Evolutionary conservation across 2,888 invertebrate species (phyloP).

Genomic region (Drosophila limbata): DNA sequence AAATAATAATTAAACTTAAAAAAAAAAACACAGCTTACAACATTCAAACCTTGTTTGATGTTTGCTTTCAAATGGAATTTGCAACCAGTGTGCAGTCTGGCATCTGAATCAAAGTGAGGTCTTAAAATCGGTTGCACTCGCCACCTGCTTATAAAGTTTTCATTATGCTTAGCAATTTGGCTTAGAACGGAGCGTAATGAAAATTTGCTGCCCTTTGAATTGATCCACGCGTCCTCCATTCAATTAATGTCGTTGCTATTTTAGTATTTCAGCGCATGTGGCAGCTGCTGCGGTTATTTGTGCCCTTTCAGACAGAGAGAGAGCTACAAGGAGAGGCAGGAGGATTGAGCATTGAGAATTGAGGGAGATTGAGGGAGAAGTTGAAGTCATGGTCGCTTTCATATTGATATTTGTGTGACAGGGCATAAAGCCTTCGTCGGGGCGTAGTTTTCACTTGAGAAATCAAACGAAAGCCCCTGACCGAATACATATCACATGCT

Average conservation of each 20-base stretch:
- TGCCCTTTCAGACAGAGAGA: conserved; percentile 16
- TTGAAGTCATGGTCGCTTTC: conserved; percentile 32
- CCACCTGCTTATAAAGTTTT: conserved; percentile 21
- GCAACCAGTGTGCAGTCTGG: conserved; percentile 1
- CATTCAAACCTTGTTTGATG: not conserved
- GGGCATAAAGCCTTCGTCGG: conserved; percentile 43
- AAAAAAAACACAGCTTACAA: not conserved
- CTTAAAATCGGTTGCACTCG: conserved; percentile 2
- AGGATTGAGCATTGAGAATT: not conserved
- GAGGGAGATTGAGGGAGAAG: not conserved
- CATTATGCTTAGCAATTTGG: conserved; percentile 44
- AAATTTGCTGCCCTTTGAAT: conserved; percentile 34
- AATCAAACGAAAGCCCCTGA: conserved; percentile 70
- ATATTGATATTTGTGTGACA: conserved; percentile 77
- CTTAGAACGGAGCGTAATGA: conserved; percentile 53
- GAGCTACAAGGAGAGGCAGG: not conserved
- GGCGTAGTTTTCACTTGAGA: conserved; percentile 75
- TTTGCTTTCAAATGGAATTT: not conserved
- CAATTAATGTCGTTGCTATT: conserved; percentile 56
- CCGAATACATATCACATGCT: conserved; percentile 42
- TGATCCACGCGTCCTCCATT: conserved; percentile 32
- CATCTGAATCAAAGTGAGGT: not conserved
- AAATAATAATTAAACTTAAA: not conserved
- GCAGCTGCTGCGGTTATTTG: conserved; percentile 55
- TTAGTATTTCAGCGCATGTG: conserved; percentile 54